Evolutionary conservation across 2,888 invertebrate species (phyloP), one percentile per base, ranked within the genome.

Genomic region (Asteroscopus sphinx): DNA sequence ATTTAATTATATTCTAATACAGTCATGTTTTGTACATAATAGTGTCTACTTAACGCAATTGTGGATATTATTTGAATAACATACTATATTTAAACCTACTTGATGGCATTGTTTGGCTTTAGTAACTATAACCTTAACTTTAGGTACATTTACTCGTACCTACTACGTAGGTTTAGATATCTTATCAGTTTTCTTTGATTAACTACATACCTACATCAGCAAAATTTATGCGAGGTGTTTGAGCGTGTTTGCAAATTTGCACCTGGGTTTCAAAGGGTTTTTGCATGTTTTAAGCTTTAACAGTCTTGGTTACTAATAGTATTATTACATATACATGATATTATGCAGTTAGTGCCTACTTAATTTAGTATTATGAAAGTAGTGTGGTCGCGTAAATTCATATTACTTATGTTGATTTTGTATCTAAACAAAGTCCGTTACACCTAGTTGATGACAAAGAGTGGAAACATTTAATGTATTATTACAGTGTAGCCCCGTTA

Each of bases 1-100:
- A 59, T 66, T 74, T 59, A 47, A 58, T 67, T 65, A 45, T 47
- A 45, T 67, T 65, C 48, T 47, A 45, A 49, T 56, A 39, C 63
- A 40, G 41, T 33, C 16, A 42, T 32, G 68, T 54, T 71, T 71
- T 42, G 45, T 17, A 36, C 11, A 12, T n/a, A 46, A 44, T 64
- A 47, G 56, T 51, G 25, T 25, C 25, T 47, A 30, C 17, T 36
- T 37, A 17, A 30, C 39, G 17, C 30, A 17, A 48, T 17, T 39
- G 12, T 37, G 32, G 9, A 41, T 57, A 28, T 40, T 0, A 46
- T 63, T 65, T 33, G 21, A 42, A 30, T 64, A 33, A 42, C 12
- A 15, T 52, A 21, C 28, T 30, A 35, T 3, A 15, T 36, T n/a
- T n/a, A n/a, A n/a, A 45, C n/a, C 3, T 11, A 32, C n/a, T 5